Percentiles rank a stretch among this genome's conserved stretches.
These are phyloP conservation scores for Zaprionus africanus DNA, from an alignment of 1,140 invertebrate genomes.

Conservation along the genomic window DNA sequence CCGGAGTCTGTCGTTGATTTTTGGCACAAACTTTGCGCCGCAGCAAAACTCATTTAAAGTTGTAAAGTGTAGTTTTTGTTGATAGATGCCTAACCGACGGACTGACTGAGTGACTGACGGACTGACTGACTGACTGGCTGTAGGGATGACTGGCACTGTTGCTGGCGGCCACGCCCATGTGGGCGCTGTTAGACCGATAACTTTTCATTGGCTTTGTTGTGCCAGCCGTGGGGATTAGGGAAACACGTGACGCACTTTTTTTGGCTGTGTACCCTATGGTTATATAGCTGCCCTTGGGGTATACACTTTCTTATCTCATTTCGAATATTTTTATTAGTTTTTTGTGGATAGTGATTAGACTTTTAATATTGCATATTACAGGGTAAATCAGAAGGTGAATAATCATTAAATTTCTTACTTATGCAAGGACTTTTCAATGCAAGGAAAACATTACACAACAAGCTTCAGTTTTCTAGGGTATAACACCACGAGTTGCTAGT, in stretches of 20 bases:
- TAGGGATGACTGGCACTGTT: constrained; percentile 24
- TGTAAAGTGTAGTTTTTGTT: constrained; percentile 71
- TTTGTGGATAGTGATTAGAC: not conserved
- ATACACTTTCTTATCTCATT: not conserved
- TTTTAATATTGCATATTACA: too few relatives aligned
- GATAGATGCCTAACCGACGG: constrained; percentile 59
- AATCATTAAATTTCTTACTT: too few relatives aligned
- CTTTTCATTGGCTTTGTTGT: constrained; percentile 59
- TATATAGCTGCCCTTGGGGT: not conserved
- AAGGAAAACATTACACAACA: not conserved
- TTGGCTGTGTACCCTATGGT: constrained; percentile 8
- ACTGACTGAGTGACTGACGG: constrained; percentile 33
- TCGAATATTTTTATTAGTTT: not conserved
- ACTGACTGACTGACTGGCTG: constrained; percentile 5
- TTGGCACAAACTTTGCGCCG: constrained; percentile 54
- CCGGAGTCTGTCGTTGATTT: constrained; percentile 37
- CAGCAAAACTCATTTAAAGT: constrained; percentile 80
- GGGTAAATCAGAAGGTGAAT: too few relatives aligned
- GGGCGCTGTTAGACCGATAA: constrained; percentile 26
- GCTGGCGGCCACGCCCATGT: constrained; percentile 34
- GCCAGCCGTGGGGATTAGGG: constrained; percentile 42
- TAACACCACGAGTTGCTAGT: not conserved
- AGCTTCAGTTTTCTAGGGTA: not conserved
- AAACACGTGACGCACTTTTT: constrained; percentile 65
- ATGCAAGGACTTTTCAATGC: too few relatives aligned